Percentiles rank a stretch among this genome's conserved stretches.
phyloP scores from a whole-genome alignment of 2,888 invertebrate genomes.

The Diaphora mendica region DNA sequence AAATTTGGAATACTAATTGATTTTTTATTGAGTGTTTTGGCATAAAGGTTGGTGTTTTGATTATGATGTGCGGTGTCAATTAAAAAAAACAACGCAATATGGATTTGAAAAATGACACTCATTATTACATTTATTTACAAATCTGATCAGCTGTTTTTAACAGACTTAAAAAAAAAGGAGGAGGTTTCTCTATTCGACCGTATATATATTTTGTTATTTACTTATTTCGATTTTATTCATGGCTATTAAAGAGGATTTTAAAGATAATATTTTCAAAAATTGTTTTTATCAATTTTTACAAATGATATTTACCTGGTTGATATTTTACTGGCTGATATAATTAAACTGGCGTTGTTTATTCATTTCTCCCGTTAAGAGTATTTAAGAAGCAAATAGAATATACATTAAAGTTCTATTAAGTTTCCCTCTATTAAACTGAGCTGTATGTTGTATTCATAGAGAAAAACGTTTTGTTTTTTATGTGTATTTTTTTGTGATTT shows the following conservation, averaged over 20 bases:
- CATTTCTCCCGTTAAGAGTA: neutral
- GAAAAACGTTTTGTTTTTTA: too few relatives aligned
- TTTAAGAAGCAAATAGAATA: neutral
- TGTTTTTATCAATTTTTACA: neutral
- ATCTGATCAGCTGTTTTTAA: neutral
- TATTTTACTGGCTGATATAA: too few relatives aligned
- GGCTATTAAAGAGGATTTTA: neutral
- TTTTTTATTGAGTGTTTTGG: constrained; percentile 7
- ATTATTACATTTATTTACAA: neutral
- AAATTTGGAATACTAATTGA: constrained; percentile 8
- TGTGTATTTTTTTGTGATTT: too few relatives aligned
- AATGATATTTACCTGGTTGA: too few relatives aligned
- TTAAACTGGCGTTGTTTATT: neutral
- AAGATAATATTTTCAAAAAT: neutral
- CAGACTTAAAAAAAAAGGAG: too few relatives aligned
- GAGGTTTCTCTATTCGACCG: too few relatives aligned
- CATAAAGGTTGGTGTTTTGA: neutral
- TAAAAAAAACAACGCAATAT: neutral
- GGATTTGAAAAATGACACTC: neutral
- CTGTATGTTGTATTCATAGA: too few relatives aligned
- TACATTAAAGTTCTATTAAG: too few relatives aligned
- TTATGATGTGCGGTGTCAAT: neutral
- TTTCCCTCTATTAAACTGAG: too few relatives aligned
- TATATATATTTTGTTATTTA: neutral
- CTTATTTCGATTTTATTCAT: neutral